Evolutionary conservation across 2,113 vertebrate genomes (phyloP), one percentile per base, ranked within the genome.

Genomic region (Eptesicus fuscus): DNA sequence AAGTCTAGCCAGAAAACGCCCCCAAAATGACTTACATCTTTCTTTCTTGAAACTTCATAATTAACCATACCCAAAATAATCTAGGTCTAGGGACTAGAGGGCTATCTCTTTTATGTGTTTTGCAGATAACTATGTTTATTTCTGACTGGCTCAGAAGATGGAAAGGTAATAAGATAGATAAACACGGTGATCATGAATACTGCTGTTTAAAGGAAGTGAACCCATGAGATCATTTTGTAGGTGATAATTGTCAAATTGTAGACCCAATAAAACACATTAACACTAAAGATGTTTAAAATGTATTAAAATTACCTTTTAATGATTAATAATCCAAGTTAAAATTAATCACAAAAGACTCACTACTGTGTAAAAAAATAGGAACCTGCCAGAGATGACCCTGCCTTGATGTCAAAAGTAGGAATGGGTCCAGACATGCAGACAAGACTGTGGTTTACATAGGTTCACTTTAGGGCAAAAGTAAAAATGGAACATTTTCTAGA

Each of bases 31-130:
- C 10, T 53, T 40, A 88, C 25, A 94, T 35, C 63, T 90, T 93
- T 98, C 47, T 97, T 98, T 98, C 65, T 97, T 95, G 83, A 97
- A 98, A 98, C 97, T 97, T 93, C 56, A 9, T 95, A 91, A 99
- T 97, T 97, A 98, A 98, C 98, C 98, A 98, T 97, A 98, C 98
- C 97, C 97, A 98, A 98, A 99, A 99, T 97, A 98, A 99, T 98
- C 82, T 98, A 98, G 98, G 98, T 97, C 98, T 98, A 98, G 96
- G 98, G 7, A 47, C 76, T 67, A 49, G 30, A 65, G n/a, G 28
- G 32, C 6, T 74, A 51, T 9, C 76, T 56, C 67, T 91, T 92
- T 76, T 14, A 78, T 35, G 18, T 30, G 49, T 76, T 86, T 77
- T 63, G 28, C 17, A 78, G 85, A 56, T 56, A 79, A 70, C 30